Conservation (phyloP, 2,113 vertebrate genomes). For the Canis aureus region DNA sequence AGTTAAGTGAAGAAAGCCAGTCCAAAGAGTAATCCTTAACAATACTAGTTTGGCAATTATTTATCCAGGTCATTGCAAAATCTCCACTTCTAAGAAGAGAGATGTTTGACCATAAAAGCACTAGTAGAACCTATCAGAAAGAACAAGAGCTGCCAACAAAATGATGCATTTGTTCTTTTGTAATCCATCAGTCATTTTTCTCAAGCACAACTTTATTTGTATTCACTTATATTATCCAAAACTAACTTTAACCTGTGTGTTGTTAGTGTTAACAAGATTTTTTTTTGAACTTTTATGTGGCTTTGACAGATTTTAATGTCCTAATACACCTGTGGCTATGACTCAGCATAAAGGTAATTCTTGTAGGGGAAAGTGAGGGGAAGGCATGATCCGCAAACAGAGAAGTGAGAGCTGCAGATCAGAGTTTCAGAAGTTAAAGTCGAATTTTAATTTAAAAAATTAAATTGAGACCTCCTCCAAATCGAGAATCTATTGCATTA, state of each 20-base stretch:
- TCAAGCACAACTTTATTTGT: neutral
- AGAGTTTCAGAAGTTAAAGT: slow-evolving; percentile 44
- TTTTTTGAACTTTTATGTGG: neutral
- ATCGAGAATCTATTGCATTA: neutral
- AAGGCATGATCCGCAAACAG: neutral
- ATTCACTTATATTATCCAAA: slow-evolving; percentile 23
- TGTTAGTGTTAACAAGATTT: neutral
- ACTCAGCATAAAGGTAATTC: neutral
- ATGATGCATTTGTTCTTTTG: slow-evolving; percentile 9
- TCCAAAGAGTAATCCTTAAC: neutral
- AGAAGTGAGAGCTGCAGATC: neutral
- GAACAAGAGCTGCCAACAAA: neutral
- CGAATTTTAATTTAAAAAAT: neutral
- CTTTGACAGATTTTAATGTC: neutral
- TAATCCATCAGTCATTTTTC: neutral
- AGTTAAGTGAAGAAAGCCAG: neutral
- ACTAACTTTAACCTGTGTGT: neutral
- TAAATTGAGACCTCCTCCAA: neutral
- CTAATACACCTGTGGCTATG: neutral
- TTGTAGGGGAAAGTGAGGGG: neutral
- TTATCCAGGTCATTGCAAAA: neutral
- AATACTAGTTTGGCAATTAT: neutral
- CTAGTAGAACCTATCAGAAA: neutral
- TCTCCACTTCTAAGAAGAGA: neutral
- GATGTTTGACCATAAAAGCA: neutral